Percentiles rank a stretch among this genome's conserved stretches.
These are phyloP conservation scores for Enteromius radiatus DNA, from an alignment of 2,797 vertebrate species.

Conservation along the genomic window DNA sequence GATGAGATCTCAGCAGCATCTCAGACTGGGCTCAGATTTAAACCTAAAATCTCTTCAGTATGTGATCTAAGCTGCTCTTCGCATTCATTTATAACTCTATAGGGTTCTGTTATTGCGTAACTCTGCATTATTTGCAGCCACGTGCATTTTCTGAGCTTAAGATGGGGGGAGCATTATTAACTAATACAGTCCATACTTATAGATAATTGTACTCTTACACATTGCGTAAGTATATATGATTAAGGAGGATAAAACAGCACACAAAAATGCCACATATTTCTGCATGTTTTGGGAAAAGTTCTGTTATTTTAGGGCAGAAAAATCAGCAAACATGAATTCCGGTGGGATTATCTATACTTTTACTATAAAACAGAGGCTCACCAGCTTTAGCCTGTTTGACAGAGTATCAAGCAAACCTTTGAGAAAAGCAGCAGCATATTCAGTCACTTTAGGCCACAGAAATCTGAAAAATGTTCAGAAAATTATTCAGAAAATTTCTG, in stretches of 20 bases:
- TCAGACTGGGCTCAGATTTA: not conserved
- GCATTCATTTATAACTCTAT: not conserved
- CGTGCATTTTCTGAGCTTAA: not conserved
- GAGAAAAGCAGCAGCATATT: not conserved
- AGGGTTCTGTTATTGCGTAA: not conserved
- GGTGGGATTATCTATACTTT: too few species aligned
- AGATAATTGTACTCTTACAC: too few species aligned
- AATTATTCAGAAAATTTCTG: not conserved
- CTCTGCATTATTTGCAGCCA: not conserved
- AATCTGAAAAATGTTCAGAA: not conserved
- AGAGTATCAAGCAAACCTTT: too few species aligned
- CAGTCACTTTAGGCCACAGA: not conserved
- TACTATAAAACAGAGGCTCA: too few species aligned
- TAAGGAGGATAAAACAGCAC: too few species aligned
- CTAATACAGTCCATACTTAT: not conserved
- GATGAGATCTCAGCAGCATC: not conserved
- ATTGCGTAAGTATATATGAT: too few species aligned
- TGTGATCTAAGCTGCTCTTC: not conserved
- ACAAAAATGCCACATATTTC: too few species aligned
- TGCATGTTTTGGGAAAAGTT: too few species aligned
- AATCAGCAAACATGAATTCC: not conserved
- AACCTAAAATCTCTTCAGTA: not conserved
- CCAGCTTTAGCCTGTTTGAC: too few species aligned
- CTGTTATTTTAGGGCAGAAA: not conserved
- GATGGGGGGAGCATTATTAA: not conserved